Evolutionary conservation across 2,113 vertebrate genomes (phyloP), one percentile per base, ranked within the genome.

Genomic region (Alectura lathami): DNA sequence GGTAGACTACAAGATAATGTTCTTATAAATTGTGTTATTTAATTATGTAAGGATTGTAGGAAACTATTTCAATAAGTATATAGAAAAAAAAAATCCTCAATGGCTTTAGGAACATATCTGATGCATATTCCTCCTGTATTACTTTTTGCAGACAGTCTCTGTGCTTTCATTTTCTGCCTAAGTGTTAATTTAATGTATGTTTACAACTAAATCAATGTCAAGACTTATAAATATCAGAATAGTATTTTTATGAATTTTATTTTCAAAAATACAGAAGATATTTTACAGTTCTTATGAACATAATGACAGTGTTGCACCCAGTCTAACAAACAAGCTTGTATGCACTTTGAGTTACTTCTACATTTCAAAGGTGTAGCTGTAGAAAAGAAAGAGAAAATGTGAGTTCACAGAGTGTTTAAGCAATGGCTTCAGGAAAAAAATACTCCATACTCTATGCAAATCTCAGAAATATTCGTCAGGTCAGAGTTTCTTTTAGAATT

Each of bases 281-380:
- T 83, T 83, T 64, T 57, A 36, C 69, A 43, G 29, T 48, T 80
- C 67, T 42, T 4, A 50, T 21, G 18, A 76, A 66, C 5, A 50
- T 22, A 56, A 32, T 32, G 53, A 20, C 30, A 32, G 17, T 11
- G 6, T 30, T 30, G 53, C 8, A 48, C 3, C 1, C 59, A 45
- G 5, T 57, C 10, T 72, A 72, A 87, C 75, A 59, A 72, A 74
- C 51, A 11, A 68, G 9, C 15, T 30, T 69, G 17, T 7, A 17
- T 1, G 2, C 8, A 30, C 8, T 73, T 50, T 0, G 0, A 23
- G 0, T 68, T 62, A 24, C 32, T 56, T 85, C 26, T 68, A 24
- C 68, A 72, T 51, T 62, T 75, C 67, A 32, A 78, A 78, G 9
- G 3, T 60, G 1, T 15, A 48, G 13, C 26, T 57, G 4, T 27